A percentile compares a stretch with the other conserved stretches of the same genome.
These are phyloP conservation scores for Tiaroga cobitis DNA, from an alignment of 2,797 vertebrate genomes.

Conservation along the genomic window DNA sequence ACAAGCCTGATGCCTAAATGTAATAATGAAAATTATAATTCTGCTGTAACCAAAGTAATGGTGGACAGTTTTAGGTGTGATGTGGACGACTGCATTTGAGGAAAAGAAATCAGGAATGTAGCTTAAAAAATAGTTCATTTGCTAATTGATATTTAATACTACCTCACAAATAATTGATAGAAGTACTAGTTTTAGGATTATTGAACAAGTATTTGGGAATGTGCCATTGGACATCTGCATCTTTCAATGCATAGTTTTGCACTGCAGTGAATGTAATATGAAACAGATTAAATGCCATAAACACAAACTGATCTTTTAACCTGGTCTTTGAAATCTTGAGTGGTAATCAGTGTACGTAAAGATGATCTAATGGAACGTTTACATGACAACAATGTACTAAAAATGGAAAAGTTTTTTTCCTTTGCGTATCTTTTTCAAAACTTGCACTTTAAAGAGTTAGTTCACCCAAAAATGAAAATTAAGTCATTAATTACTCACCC, in stretches of 20 bases:
- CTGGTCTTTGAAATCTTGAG: background rate
- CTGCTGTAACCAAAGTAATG: conserved; percentile 11
- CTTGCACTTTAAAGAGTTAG: no score
- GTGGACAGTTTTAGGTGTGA: background rate
- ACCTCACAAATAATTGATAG: conserved; percentile 15
- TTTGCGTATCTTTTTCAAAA: no score
- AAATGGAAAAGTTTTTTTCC: no score
- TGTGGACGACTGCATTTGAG: background rate
- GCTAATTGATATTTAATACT: background rate
- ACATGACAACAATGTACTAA: background rate
- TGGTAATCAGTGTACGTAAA: background rate
- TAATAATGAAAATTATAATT: background rate
- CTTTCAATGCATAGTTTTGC: conserved; percentile 23
- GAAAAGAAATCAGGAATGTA: background rate
- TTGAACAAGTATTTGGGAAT: conserved; percentile 3
- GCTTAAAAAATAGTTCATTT: background rate
- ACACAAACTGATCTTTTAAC: background rate
- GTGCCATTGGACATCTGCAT: background rate
- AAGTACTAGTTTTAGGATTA: background rate
- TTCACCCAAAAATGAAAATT: no score
- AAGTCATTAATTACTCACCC: no score
- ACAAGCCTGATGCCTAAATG: background rate
- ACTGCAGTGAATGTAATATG: background rate
- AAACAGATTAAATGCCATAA: conserved; percentile 8
- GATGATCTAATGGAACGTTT: background rate